Evolutionary conservation across 2,113 vertebrate genomes (phyloP).

Genomic region (Eudorcas thomsonii): DNA sequence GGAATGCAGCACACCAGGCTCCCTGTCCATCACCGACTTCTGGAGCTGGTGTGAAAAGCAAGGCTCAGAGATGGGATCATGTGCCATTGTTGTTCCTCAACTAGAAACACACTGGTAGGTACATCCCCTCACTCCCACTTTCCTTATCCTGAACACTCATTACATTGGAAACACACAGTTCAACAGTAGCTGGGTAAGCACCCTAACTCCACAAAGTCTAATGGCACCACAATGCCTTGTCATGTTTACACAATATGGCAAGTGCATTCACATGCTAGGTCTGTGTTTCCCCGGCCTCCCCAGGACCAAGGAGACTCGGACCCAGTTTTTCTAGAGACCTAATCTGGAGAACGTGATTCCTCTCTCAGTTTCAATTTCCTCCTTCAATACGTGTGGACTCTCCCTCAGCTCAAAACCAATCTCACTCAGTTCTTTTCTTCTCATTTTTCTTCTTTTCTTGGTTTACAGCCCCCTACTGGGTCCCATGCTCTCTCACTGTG

Average conservation of each 20-base stretch:
- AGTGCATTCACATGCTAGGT: rapidly evolving
- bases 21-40: neutral
- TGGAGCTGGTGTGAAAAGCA: neutral
- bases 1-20: neutral
- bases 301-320: neutral
- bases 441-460: neutral
- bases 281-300: neutral
- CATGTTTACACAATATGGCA: neutral
- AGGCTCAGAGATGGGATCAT: neutral
- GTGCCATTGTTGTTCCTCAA: neutral
- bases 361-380: neutral
- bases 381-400: neutral
- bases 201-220: neutral
- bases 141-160: neutral
- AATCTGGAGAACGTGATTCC: neutral
- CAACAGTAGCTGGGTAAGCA: too few species aligned
- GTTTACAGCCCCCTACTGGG: neutral
- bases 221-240: too few species aligned
- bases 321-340: neutral
- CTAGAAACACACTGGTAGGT: neutral
- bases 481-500: neutral
- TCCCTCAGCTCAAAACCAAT: neutral
- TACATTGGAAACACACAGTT: neutral
- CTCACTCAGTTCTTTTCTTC: neutral
- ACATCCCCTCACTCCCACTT: rapidly evolving